Percentiles rank a stretch among this genome's conserved stretches.
phyloP scores from a whole-genome alignment of 2,113 vertebrate species.

The Seriola aureovittata region DNA sequence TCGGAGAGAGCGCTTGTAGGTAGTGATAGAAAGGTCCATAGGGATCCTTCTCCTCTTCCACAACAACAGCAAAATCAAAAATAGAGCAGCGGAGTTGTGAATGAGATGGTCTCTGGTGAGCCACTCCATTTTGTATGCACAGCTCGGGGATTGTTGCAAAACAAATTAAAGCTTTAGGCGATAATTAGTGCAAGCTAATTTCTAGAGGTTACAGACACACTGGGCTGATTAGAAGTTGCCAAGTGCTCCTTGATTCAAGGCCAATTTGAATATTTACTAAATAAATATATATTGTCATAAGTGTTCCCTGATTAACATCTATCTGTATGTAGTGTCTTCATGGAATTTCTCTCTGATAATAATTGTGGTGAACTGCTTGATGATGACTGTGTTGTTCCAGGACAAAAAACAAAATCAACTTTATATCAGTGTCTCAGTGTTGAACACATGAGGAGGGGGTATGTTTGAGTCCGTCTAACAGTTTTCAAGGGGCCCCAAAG shows the following conservation, averaged over 20 bases:
- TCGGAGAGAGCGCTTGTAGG: conserved; percentile 90
- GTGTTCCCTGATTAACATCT: conserved; percentile 63
- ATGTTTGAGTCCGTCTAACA: not conserved
- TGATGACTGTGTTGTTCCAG: not conserved
- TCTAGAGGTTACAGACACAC: conserved; percentile 86
- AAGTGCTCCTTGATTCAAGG: conserved; percentile 84
- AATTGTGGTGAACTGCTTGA: not conserved
- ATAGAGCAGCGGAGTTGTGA: conserved; percentile 76
- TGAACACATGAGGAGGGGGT: not conserved
- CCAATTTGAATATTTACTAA: conserved; percentile 76
- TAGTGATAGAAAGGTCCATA: conserved; percentile 92
- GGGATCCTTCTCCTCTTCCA: conserved; percentile 85
- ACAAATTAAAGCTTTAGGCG: conserved; percentile 89
- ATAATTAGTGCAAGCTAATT: conserved; percentile 89
- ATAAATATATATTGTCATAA: conserved; percentile 59
- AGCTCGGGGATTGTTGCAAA: conserved; percentile 86
- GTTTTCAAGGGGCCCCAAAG: not conserved
- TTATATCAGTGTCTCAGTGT: not conserved
- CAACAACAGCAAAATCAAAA: conserved; percentile 46
- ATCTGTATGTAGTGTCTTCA: conserved; percentile 31
- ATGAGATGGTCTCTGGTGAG: conserved; percentile 83
- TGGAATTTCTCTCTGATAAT: conserved; percentile 31
- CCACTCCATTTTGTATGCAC: conserved; percentile 75
- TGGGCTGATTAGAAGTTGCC: conserved; percentile 84
- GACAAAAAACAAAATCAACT: not conserved